A percentile compares a stretch with the other conserved stretches of the same genome.
phyloP scores from a whole-genome alignment of 53 echinoderm and acorn worm genomes.

The Holothuria scabra region DNA sequence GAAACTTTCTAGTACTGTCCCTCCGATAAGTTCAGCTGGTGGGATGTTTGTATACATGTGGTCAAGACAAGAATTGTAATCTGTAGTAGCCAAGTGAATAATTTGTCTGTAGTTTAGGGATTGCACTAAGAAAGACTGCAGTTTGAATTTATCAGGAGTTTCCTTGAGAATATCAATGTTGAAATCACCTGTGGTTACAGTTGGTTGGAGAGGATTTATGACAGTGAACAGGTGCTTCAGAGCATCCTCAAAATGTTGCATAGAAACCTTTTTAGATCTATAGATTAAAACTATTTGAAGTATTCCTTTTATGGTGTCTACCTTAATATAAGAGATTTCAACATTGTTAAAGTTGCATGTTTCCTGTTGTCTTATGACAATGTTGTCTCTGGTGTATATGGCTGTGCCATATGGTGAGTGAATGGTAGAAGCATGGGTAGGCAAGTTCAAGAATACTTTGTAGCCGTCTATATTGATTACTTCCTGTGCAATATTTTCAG shows the following conservation, averaged over 20 bases:
- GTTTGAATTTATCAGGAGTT: neutral
- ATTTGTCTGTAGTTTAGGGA: constrained; percentile 1
- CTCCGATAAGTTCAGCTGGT: neutral
- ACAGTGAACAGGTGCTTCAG: neutral
- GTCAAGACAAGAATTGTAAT: constrained; percentile 35
- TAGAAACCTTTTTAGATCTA: neutral
- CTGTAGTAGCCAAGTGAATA: constrained; percentile 2
- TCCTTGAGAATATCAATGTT: constrained; percentile 26
- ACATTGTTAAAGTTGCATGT: too few species aligned
- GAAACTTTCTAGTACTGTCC: constrained; percentile 21
- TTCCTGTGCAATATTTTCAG: neutral
- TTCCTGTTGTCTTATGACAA: neutral
- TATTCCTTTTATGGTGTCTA: neutral
- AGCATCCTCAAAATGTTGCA: neutral
- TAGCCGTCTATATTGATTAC: constrained; percentile 10
- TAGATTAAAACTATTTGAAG: constrained; percentile 39
- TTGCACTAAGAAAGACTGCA: neutral
- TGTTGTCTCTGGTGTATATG: constrained; percentile 20
- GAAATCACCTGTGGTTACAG: constrained; percentile 48
- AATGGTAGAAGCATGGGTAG: neutral
- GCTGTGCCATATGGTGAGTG: constrained; percentile 31
- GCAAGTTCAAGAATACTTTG: constrained; percentile 10
- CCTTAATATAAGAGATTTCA: too few species aligned
- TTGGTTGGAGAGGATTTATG: neutral
- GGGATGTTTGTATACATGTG: constrained; percentile 44